A percentile compares a stretch with the other conserved stretches of the same genome.
These are phyloP conservation scores for Bellardia bayeri DNA, from an alignment of 2,888 invertebrate genomes.

Conservation along the genomic window DNA sequence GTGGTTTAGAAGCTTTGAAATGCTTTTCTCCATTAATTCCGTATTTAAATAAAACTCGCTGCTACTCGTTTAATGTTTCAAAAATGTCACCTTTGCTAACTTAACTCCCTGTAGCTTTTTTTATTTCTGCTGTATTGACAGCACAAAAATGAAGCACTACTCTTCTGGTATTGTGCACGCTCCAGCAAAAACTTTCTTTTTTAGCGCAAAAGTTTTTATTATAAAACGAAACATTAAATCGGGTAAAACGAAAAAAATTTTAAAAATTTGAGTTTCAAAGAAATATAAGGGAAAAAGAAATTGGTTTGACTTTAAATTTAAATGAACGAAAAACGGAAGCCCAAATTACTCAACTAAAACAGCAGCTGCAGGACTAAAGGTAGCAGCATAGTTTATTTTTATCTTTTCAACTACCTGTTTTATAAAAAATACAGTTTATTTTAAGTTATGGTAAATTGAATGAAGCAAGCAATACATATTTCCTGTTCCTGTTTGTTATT, in stretches of 20 bases:
- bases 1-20: too few relatives aligned
- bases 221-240: neutral
- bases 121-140: neutral
- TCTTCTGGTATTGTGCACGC: neutral
- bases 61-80: too few relatives aligned
- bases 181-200: neutral
- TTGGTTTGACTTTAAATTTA: neutral
- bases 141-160: neutral
- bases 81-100: too few relatives aligned
- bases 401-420: slow-evolving; percentile 2
- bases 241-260: neutral
- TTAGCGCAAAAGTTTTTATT: neutral
- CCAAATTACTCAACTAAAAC: neutral
- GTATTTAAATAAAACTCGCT: too few relatives aligned
- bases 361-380: neutral
- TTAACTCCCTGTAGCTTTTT: neutral
- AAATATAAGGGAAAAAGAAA: neutral
- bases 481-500: neutral
- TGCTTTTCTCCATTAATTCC: too few relatives aligned
- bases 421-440: slow-evolving; percentile 7
- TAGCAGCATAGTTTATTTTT: neutral
- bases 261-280: too few relatives aligned
- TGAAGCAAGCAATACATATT: neutral
- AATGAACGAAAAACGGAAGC: neutral
- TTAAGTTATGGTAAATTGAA: slow-evolving; percentile 12